Percentiles rank a stretch among this genome's conserved stretches.
phyloP scores from a whole-genome alignment of 2,888 invertebrate genomes.

The Cataglyphis livida region DNA sequence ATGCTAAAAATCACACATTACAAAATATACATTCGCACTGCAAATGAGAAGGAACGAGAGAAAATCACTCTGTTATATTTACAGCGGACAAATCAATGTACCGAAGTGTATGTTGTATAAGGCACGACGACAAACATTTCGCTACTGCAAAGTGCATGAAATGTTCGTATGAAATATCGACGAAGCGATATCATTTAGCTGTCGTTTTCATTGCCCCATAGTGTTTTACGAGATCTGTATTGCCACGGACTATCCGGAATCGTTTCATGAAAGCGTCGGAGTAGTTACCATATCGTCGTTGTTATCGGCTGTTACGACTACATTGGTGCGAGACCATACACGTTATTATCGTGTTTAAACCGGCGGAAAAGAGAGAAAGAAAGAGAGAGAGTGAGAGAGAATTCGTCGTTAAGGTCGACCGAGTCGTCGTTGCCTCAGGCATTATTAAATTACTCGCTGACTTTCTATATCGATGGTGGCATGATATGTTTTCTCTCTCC shows the following conservation, averaged over 20 bases:
- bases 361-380: slow-evolving; percentile 46
- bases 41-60: neutral
- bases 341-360: slow-evolving; percentile 59
- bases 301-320: slow-evolving; percentile 50
- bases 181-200: slow-evolving; percentile 38
- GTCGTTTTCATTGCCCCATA: slow-evolving; percentile 36
- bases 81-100: neutral
- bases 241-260: slow-evolving; percentile 26
- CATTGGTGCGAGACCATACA: slow-evolving; percentile 39
- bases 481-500: slow-evolving; percentile 20
- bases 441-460: slow-evolving; percentile 59
- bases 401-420: slow-evolving; percentile 53
- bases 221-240: slow-evolving; percentile 33
- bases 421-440: slow-evolving; percentile 41
- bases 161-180: slow-evolving; percentile 23
- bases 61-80: neutral
- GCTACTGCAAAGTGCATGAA: slow-evolving; percentile 16
- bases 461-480: slow-evolving; percentile 10
- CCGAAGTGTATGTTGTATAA: slow-evolving; percentile 11
- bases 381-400: neutral
- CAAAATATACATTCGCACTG: neutral
- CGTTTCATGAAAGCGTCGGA: slow-evolving; percentile 40
- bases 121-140: neutral
- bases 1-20: neutral
- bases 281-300: slow-evolving; percentile 56